Evolutionary conservation across 2,888 invertebrate genomes (phyloP).

Genomic region (Ephialtes manifestator): DNA sequence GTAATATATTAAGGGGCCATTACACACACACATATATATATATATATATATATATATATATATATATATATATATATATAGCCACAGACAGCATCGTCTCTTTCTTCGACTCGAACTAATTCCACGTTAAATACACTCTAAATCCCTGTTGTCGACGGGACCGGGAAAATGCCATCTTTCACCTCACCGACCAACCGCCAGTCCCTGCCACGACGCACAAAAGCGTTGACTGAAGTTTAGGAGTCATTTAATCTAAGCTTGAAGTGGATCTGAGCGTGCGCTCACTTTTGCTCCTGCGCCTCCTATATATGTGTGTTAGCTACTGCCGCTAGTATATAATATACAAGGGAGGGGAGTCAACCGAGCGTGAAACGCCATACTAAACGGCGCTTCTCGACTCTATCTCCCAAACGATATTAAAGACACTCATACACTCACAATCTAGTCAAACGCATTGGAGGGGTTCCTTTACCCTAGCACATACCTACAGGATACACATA

Average conservation of each 20-base stretch:
- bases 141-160: conserved; percentile 81
- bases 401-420: conserved; percentile 64
- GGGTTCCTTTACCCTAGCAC: conserved; percentile 39
- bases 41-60: too few relatives aligned
- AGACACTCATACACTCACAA: conserved; percentile 41
- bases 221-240: conserved; percentile 72
- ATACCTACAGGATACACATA: conserved; percentile 23
- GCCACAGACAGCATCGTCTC: conserved; percentile 42
- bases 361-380: conserved; percentile 85
- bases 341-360: conserved; percentile 79
- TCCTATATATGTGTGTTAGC: conserved; percentile 42
- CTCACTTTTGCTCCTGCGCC: conserved; percentile 51
- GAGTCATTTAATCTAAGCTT: conserved; percentile 73
- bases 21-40: neutral
- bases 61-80: neutral
- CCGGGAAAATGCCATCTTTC: conserved; percentile 48
- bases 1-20: conserved; percentile 33
- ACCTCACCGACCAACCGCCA: conserved; percentile 27
- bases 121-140: conserved; percentile 80
- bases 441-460: conserved; percentile 31
- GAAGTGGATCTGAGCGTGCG: conserved; percentile 58
- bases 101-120: conserved; percentile 72
- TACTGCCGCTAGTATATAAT: conserved; percentile 46
- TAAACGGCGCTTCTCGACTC: conserved; percentile 82
- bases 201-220: conserved; percentile 62